phyloP scores from a whole-genome alignment of 2,888 invertebrate species.

The Pachycephus smyrnensis region DNA sequence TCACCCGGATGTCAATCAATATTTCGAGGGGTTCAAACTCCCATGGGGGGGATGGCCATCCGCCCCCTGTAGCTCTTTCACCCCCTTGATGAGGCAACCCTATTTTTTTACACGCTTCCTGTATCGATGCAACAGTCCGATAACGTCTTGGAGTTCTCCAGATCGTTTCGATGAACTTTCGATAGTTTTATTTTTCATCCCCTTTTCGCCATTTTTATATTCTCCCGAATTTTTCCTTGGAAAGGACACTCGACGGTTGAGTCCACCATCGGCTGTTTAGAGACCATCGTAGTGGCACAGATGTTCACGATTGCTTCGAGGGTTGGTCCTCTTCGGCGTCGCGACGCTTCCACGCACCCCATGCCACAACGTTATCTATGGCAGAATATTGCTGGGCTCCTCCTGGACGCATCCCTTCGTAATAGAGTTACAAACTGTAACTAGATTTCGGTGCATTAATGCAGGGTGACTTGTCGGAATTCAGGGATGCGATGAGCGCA shows the following conservation, averaged over 20 bases:
- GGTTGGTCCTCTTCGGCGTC: not conserved
- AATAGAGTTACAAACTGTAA: conserved; percentile 64
- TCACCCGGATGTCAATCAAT: conserved; percentile 65
- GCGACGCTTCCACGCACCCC: not conserved
- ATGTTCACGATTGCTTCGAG: not conserved
- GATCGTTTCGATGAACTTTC: not conserved
- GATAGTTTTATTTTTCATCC: not conserved
- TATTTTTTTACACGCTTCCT: not conserved
- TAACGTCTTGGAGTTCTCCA: not conserved
- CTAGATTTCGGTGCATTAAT: conserved; percentile 59
- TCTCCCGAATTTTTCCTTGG: not conserved
- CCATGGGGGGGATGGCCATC: not conserved
- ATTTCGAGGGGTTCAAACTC: conserved; percentile 56
- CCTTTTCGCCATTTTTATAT: not conserved
- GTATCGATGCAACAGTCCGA: not conserved
- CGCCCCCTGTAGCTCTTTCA: not conserved
- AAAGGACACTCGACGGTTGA: not conserved
- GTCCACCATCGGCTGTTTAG: not conserved
- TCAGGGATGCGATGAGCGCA: not conserved
- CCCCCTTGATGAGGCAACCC: not conserved
- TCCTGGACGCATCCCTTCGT: conserved; percentile 26
- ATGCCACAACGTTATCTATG: not conserved
- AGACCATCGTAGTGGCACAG: not conserved
- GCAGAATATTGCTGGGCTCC: not conserved
- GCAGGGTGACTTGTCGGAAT: not conserved